Percentiles rank a stretch among this genome's conserved stretches.
Conservation (phyloP, 2,797 vertebrate genomes). For the Choloepus didactylus region DNA sequence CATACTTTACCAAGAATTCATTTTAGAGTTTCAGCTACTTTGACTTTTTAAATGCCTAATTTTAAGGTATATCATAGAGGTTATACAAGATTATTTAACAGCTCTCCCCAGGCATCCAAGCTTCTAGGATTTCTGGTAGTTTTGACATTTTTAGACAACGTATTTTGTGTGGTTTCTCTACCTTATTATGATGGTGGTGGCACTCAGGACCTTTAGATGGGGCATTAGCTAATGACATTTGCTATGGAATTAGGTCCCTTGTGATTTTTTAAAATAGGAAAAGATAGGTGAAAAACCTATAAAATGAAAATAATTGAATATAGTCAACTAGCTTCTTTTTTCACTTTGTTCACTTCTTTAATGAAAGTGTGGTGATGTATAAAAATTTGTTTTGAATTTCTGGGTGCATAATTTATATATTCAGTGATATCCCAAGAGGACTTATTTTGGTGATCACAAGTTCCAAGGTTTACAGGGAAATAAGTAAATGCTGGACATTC, state of each 20-base stretch:
- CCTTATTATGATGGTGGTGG: neutral
- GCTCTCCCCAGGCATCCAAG: neutral
- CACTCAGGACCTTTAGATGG: constrained; percentile 11
- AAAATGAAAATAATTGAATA: constrained; percentile 40
- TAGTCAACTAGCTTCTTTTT: constrained; percentile 14
- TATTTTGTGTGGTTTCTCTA: neutral
- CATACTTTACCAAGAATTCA: constrained; percentile 53
- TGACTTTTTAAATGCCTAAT: constrained; percentile 21
- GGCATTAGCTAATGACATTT: neutral
- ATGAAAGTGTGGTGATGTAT: neutral
- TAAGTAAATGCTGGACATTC: neutral
- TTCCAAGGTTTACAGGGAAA: constrained; percentile 36
- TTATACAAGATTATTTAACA: constrained; percentile 40
- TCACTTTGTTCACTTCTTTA: constrained; percentile 38
- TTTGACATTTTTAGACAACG: constrained; percentile 39
- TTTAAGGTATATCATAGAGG: constrained; percentile 44
- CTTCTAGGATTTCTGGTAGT: constrained; percentile 9
- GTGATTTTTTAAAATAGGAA: constrained; percentile 31
- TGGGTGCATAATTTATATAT: neutral
- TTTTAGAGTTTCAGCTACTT: constrained; percentile 48
- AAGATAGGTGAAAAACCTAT: neutral
- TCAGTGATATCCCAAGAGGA: constrained; percentile 16
- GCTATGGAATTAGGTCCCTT: constrained; percentile 49
- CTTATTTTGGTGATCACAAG: neutral
- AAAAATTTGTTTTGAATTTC: constrained; percentile 4